Conservation (phyloP, 2,797 vertebrate genomes). For the Xyrichtys novacula region DNA sequence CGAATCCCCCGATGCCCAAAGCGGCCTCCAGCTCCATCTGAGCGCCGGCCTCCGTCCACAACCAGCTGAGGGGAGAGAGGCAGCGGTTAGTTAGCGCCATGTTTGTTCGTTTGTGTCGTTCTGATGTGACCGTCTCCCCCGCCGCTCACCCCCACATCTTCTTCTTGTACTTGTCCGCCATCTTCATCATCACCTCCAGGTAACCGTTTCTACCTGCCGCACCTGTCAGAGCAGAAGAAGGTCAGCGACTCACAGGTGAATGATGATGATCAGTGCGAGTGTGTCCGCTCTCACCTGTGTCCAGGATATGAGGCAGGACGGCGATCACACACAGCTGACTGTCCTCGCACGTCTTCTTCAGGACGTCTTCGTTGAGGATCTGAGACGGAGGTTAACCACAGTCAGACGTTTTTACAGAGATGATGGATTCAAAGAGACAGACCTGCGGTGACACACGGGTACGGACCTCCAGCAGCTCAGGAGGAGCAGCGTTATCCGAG, state of each 20-base stretch:
- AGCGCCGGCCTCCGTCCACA: slow-evolving; percentile 95
- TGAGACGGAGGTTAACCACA: too few relatives aligned
- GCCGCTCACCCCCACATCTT: slow-evolving; percentile 96
- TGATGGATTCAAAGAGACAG: background rate
- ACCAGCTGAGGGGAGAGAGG: slow-evolving; percentile 85
- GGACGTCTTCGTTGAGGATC: slow-evolving; percentile 88
- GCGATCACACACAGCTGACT: slow-evolving; percentile 94
- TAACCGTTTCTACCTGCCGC: slow-evolving; percentile 94
- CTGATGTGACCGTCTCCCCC: background rate
- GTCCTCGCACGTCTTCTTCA: slow-evolving; percentile 93
- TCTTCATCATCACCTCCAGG: slow-evolving; percentile 91
- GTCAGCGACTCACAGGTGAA: background rate
- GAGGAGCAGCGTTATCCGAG: slow-evolving; percentile 91
- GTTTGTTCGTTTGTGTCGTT: background rate
- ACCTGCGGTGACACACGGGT: too few relatives aligned
- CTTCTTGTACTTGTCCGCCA: slow-evolving; percentile 99
- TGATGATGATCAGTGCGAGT: background rate
- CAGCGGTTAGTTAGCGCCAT: background rate
- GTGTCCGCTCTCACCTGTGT: slow-evolving; percentile 88
- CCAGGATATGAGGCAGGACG: slow-evolving; percentile 95
- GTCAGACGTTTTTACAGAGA: too few relatives aligned
- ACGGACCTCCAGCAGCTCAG: slow-evolving; percentile 92
- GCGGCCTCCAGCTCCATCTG: slow-evolving; percentile 92
- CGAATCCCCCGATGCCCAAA: slow-evolving; percentile 95
- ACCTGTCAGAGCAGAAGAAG: slow-evolving; percentile 77